These are phyloP conservation scores for Andrena haemorrhoa DNA, from an alignment of 2,888 invertebrate species.

Conservation along the genomic window DNA sequence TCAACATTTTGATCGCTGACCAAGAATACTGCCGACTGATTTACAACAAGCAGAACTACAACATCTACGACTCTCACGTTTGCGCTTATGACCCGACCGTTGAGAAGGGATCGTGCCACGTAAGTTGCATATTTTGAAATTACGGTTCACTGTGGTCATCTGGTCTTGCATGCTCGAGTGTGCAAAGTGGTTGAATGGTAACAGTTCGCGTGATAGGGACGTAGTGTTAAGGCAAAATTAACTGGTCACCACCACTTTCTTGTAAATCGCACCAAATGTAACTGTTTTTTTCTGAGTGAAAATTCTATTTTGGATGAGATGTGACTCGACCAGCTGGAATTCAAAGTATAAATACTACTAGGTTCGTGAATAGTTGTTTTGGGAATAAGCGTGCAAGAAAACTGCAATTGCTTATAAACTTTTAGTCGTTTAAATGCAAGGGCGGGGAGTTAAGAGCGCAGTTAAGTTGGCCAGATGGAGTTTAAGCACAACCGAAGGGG, in stretches of 20 bases:
- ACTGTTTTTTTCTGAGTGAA: no score
- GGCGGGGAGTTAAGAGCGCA: no score
- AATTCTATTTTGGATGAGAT: neutral
- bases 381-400: no score
- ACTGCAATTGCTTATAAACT: no score
- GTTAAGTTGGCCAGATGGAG: no score
- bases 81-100: constrained; percentile 67
- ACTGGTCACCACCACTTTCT: neutral
- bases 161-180: neutral
- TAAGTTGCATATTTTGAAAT: constrained; percentile 48
- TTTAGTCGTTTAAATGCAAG: no score
- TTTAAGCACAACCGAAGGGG: no score
- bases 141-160: neutral
- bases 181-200: neutral
- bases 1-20: constrained; percentile 86
- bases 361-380: no score
- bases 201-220: neutral
- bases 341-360: no score
- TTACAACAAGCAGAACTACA: constrained; percentile 42
- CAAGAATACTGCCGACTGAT: constrained; percentile 84
- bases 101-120: constrained; percentile 72
- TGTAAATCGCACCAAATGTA: neutral
- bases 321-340: no score
- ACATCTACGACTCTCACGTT: constrained; percentile 64
- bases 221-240: neutral